These are phyloP conservation scores for Micromussa lordhowensis DNA, from an alignment of 92 coral and sea anemone genomes.

Conservation along the genomic window DNA sequence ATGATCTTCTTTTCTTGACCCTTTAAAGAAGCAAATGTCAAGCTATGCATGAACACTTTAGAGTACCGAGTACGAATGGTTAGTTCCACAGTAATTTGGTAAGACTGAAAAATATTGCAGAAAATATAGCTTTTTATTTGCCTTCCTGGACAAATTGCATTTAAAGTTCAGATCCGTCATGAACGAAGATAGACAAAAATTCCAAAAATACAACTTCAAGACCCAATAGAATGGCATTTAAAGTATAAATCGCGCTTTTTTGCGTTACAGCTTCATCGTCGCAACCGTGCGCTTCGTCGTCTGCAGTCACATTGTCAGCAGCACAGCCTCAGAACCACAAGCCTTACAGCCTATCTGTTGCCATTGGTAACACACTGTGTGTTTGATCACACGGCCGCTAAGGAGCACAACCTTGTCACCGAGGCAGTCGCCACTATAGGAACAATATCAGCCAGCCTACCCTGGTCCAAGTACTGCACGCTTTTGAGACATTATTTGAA, in stretches of 20 bases:
- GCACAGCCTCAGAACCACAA: slow-evolving; percentile 71
- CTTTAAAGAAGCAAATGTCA: too few species aligned
- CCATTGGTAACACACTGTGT: slow-evolving; percentile 92
- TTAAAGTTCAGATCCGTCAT: too few species aligned
- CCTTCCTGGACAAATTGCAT: too few species aligned
- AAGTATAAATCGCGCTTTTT: not conserved
- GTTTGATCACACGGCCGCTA: slow-evolving; percentile 83
- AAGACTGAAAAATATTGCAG: too few species aligned
- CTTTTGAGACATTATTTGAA: slow-evolving; percentile 84
- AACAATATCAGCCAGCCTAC: slow-evolving; percentile 80
- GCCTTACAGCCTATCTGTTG: slow-evolving; percentile 79
- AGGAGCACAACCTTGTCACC: slow-evolving; percentile 89
- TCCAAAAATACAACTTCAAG: too few species aligned
- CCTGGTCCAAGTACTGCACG: slow-evolving; percentile 89
- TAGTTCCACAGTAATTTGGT: too few species aligned
- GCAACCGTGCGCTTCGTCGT: slow-evolving; percentile 90
- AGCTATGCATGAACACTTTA: too few species aligned
- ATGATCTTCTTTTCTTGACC: too few species aligned
- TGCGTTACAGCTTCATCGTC: slow-evolving; percentile 89
- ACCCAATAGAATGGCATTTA: too few species aligned
- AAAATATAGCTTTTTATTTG: too few species aligned
- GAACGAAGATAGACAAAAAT: too few species aligned
- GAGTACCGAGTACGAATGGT: too few species aligned
- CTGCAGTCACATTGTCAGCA: slow-evolving; percentile 82
- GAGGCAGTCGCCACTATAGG: slow-evolving; percentile 91